Percentiles rank a stretch among this genome's conserved stretches.
phyloP scores from a whole-genome alignment of 2,113 vertebrate genomes.

The Acanthochromis polyacanthus region DNA sequence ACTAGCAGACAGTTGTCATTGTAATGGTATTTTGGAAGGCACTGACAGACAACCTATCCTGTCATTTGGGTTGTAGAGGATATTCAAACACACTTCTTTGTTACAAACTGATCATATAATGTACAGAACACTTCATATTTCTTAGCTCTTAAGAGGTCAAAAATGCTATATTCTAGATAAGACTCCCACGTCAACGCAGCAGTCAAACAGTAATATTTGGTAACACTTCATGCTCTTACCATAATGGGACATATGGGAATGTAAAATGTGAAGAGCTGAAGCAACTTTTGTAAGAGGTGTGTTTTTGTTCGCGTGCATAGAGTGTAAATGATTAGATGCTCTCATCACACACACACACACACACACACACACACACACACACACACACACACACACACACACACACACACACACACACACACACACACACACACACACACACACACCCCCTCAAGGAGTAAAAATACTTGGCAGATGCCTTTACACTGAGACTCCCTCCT shows the following conservation, averaged over 20 bases:
- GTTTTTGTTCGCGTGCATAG: constrained; percentile 5
- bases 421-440: no score
- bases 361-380: no score
- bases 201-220: background rate
- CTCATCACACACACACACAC: constrained; percentile 1
- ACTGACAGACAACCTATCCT: no score
- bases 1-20: background rate
- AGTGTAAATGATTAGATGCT: constrained; percentile 45
- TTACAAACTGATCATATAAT: no score
- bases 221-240: background rate
- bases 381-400: no score
- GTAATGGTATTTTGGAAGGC: background rate
- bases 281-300: background rate
- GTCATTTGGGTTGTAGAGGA: no score
- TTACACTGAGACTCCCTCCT: constrained; percentile 2
- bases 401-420: constrained; percentile 9
- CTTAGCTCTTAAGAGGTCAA: no score
- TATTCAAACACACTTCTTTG: no score
- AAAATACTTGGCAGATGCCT: constrained; percentile 40
- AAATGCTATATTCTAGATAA: no score
- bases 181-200: no score
- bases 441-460: constrained; percentile 2
- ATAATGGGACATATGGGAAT: constrained; percentile 18
- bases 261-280: background rate
- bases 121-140: no score